A percentile compares a stretch with the other conserved stretches of the same genome.
Conservation (phyloP, 2,888 invertebrate genomes). For the Idaea biselata region DNA sequence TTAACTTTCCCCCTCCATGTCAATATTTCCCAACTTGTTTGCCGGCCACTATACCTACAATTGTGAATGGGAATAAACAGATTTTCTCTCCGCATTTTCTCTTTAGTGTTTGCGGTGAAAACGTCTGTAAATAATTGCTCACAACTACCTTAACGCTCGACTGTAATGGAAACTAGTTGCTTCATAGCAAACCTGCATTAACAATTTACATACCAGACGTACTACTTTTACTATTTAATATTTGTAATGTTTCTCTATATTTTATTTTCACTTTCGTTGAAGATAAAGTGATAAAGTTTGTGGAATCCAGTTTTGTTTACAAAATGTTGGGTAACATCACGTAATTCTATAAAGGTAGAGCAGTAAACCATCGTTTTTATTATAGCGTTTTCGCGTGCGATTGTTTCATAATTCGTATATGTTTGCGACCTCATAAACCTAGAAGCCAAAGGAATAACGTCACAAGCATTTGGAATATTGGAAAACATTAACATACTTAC, state of each 20-base stretch:
- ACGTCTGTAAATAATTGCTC: slow-evolving; percentile 12
- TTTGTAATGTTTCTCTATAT: slow-evolving; percentile 13
- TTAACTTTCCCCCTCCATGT: no score
- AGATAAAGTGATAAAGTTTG: not conserved
- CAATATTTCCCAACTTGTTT: no score
- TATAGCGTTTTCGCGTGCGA: not conserved
- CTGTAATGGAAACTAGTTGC: slow-evolving; percentile 18
- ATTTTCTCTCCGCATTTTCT: not conserved
- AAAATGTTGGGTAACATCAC: not conserved
- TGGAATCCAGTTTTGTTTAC: not conserved
- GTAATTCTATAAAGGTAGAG: slow-evolving; percentile 1
- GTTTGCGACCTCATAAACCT: not conserved
- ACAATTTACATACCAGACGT: slow-evolving; percentile 28
- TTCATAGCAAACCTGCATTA: slow-evolving; percentile 26
- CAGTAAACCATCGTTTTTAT: not conserved
- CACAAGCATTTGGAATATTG: not conserved
- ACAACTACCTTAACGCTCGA: slow-evolving; percentile 13
- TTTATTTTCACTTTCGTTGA: slow-evolving; percentile 21
- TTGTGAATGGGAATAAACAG: slow-evolving; percentile 6
- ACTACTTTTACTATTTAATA: slow-evolving; percentile 23
- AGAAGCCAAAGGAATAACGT: not conserved
- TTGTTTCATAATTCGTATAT: not conserved
- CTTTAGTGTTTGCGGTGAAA: slow-evolving; percentile 16
- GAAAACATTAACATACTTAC: not conserved
- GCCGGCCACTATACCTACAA: no score